phyloP scores from a whole-genome alignment of 2,113 vertebrate species.

The Taurulus bubalis region DNA sequence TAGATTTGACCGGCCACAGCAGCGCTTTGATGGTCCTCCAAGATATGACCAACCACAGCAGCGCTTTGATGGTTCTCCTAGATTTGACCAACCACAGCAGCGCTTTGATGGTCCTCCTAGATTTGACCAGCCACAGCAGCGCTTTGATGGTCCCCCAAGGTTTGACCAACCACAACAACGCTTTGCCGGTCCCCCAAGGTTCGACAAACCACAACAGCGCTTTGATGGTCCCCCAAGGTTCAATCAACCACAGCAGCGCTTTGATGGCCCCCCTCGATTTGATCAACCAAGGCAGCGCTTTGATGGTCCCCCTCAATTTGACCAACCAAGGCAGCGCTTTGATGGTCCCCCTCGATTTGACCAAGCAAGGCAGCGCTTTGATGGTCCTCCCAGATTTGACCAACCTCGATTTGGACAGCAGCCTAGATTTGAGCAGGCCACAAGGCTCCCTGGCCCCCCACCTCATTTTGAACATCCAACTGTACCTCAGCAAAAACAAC shows the following conservation, averaged over 20 bases:
- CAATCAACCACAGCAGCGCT: slow-evolving; percentile 55
- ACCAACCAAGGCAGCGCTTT: slow-evolving; percentile 73
- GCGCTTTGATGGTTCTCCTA: slow-evolving; percentile 82
- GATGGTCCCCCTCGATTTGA: slow-evolving; percentile 84
- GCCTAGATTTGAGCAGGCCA: slow-evolving; percentile 64
- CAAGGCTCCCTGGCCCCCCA: slow-evolving; percentile 31
- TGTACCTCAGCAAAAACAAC: slow-evolving; percentile 50
- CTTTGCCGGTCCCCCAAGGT: slow-evolving; percentile 52
- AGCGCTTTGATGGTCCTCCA: slow-evolving; percentile 85
- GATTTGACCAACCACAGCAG: slow-evolving; percentile 50
- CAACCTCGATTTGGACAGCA: slow-evolving; percentile 65
- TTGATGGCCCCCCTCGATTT: slow-evolving; percentile 85
- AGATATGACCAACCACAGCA: slow-evolving; percentile 52
- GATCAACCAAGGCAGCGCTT: slow-evolving; percentile 80
- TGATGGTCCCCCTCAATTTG: slow-evolving; percentile 84
- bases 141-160: slow-evolving; percentile 39
- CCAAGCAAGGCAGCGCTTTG: slow-evolving; percentile 79
- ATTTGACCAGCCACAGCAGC: slow-evolving; percentile 59
- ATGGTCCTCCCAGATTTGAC: slow-evolving; percentile 82
- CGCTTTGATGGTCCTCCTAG: slow-evolving; percentile 84
- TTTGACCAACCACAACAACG: slow-evolving; percentile 48
- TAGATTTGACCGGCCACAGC: slow-evolving; percentile 64
- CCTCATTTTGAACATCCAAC: slow-evolving; percentile 65
- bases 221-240: slow-evolving; percentile 79
- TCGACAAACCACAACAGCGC: slow-evolving; percentile 72